phyloP scores from a whole-genome alignment of 1,140 invertebrate genomes.

The Alviniconcha marisindica region DNA sequence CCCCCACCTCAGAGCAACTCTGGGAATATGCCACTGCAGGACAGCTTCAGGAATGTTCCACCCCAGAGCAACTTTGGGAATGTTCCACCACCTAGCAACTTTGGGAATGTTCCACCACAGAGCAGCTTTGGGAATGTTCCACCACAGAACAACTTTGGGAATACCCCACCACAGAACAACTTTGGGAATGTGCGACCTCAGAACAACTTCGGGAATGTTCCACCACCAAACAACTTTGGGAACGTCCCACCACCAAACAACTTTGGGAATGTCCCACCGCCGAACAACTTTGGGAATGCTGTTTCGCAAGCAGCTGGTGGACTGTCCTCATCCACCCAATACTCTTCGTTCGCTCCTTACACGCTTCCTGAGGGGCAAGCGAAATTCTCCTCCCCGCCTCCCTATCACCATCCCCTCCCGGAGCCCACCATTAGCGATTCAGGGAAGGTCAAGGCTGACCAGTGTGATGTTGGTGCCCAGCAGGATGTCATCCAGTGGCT shows the following conservation, averaged over 20 bases:
- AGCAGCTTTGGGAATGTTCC: neutral
- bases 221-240: neutral
- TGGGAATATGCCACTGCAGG: neutral
- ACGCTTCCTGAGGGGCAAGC: neutral
- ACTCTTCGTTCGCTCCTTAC: too few species aligned
- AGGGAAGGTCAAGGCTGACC: neutral
- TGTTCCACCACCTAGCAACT: neutral
- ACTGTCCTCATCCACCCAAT: too few species aligned
- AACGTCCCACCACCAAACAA: neutral
- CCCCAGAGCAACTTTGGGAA: neutral
- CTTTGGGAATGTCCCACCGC: neutral
- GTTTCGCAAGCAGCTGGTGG: too few species aligned
- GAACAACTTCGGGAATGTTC: neutral
- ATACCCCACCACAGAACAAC: neutral
- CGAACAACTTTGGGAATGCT: neutral
- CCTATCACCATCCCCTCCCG: too few species aligned
- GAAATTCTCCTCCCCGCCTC: neutral
- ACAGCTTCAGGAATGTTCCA: neutral
- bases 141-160: neutral
- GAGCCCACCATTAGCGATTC: neutral
- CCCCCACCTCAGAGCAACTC: neutral
- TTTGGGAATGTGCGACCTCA: neutral
- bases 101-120: neutral
- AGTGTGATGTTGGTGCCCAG: neutral
- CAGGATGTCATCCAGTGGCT: slow-evolving; percentile 23